These are phyloP conservation scores for Harpegnathos saltator DNA, from an alignment of 1,140 invertebrate genomes.

Conservation along the genomic window DNA sequence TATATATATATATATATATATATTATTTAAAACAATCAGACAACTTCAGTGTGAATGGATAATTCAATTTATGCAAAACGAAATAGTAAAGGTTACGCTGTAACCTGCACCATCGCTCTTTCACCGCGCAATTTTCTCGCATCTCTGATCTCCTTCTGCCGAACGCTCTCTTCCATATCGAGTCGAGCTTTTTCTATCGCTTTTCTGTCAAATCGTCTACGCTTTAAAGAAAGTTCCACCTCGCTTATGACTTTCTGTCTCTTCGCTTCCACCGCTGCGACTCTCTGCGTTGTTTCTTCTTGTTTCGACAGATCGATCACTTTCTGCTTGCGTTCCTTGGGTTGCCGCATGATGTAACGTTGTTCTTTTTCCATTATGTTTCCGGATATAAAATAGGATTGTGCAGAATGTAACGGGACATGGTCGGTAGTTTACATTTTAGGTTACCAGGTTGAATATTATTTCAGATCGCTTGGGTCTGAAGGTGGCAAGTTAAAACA, in stretches of 20 bases:
- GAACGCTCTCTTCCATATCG: constrained; percentile 57
- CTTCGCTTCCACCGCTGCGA: constrained; percentile 67
- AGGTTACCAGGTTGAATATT: constrained; percentile 30
- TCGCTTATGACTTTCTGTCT: constrained; percentile 67
- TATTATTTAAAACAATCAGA: too few relatives aligned
- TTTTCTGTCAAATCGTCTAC: constrained; percentile 64
- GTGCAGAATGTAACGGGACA: background rate
- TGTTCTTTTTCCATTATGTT: constrained; percentile 16
- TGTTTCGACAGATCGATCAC: constrained; percentile 38
- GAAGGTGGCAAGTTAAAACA: too few relatives aligned
- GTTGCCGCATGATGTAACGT: constrained; percentile 2
- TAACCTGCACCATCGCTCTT: constrained; percentile 71
- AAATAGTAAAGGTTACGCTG: background rate
- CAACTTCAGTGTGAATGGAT: background rate
- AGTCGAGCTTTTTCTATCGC: constrained; percentile 61
- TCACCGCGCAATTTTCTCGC: constrained; percentile 56
- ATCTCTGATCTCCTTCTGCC: constrained; percentile 54
- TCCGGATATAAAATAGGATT: background rate
- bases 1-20: too few relatives aligned
- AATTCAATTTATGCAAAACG: background rate
- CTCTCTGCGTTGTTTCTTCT: constrained; percentile 61
- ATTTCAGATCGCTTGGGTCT: constrained; percentile 9
- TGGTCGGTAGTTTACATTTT: constrained; percentile 27
- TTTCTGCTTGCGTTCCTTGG: constrained; percentile 71
- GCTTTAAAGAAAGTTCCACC: constrained; percentile 64